phyloP scores from a whole-genome alignment of 2,797 vertebrate species.

The Peromyscus melanophrys region DNA sequence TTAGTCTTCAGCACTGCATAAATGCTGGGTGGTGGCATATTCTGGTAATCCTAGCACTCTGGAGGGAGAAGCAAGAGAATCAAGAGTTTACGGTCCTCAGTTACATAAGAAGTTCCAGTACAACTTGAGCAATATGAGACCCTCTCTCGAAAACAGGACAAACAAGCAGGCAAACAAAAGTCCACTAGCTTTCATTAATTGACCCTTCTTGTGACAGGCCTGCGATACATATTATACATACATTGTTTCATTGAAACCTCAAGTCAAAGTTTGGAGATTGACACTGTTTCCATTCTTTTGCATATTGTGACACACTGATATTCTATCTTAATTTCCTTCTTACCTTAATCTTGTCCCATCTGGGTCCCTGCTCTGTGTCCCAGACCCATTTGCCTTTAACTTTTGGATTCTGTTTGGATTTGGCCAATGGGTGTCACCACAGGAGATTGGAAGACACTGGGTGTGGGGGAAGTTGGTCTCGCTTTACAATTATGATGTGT shows the following conservation, averaged over 20 bases:
- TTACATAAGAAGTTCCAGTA: not conserved
- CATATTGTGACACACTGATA: constrained; percentile 8
- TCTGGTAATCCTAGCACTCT: not conserved
- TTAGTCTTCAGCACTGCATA: not conserved
- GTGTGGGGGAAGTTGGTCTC: not conserved
- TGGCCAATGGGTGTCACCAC: not conserved
- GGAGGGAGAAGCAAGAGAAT: not conserved
- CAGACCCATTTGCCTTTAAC: not conserved
- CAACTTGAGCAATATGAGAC: not conserved
- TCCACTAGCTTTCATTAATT: constrained; percentile 7
- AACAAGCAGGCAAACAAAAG: not conserved
- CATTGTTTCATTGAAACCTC: constrained; percentile 18
- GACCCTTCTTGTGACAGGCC: not conserved
- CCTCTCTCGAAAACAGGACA: not conserved
- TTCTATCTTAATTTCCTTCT: not conserved
- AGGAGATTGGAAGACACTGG: not conserved
- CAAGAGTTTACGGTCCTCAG: not conserved
- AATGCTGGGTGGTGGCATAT: not conserved
- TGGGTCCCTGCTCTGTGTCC: not conserved
- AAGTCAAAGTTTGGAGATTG: constrained; percentile 4
- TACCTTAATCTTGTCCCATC: not conserved
- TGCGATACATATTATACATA: not conserved
- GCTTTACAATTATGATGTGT: not conserved
- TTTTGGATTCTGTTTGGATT: constrained; percentile 42
- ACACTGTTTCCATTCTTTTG: constrained; percentile 26